Conservation (phyloP, 2,888 invertebrate genomes). For the Tachina grossa region DNA sequence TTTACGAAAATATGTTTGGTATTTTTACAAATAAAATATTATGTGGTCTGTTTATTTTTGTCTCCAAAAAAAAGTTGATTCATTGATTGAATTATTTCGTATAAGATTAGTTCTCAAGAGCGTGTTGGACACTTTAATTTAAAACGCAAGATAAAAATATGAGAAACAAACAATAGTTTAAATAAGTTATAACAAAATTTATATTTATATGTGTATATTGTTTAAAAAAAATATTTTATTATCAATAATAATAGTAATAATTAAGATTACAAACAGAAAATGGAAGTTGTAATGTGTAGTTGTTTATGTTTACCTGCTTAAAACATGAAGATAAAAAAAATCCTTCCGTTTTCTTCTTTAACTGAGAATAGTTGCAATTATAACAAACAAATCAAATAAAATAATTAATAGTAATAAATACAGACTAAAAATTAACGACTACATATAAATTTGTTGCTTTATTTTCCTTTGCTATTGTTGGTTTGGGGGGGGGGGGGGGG, state of each 20-base stretch:
- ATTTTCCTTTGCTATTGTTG: slow-evolving; percentile 52
- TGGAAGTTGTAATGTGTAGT: slow-evolving; percentile 62
- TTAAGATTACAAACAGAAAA: slow-evolving; percentile 62
- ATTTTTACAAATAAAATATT: slow-evolving; percentile 60
- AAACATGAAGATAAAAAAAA: slow-evolving; percentile 40
- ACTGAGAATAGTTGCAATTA: slow-evolving; percentile 66
- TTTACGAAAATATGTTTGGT: slow-evolving; percentile 67
- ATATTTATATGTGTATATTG: slow-evolving; percentile 50
- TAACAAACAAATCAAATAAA: slow-evolving; percentile 58
- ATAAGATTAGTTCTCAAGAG: slow-evolving; percentile 19
- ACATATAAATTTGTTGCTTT: slow-evolving; percentile 21
- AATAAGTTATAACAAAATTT: slow-evolving; percentile 64
- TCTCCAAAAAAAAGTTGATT: slow-evolving; percentile 34
- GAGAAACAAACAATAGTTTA: slow-evolving; percentile 54
- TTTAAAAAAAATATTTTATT: slow-evolving; percentile 48
- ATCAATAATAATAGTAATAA: slow-evolving; percentile 43
- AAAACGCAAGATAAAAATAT: slow-evolving; percentile 39
- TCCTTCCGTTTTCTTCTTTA: slow-evolving; percentile 35
- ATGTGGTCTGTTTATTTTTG: slow-evolving; percentile 43
- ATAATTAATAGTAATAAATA: slow-evolving; percentile 55
- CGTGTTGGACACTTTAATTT: slow-evolving; percentile 46
- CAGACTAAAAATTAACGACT: slow-evolving; percentile 63
- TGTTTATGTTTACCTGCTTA: slow-evolving; percentile 20
- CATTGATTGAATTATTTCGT: slow-evolving; percentile 22
- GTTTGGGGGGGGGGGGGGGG: slow-evolving; percentile 11